Percentiles rank a stretch among this genome's conserved stretches.
These are phyloP conservation scores for Patella caerulea DNA, from an alignment of 2,888 invertebrate genomes.

Conservation along the genomic window DNA sequence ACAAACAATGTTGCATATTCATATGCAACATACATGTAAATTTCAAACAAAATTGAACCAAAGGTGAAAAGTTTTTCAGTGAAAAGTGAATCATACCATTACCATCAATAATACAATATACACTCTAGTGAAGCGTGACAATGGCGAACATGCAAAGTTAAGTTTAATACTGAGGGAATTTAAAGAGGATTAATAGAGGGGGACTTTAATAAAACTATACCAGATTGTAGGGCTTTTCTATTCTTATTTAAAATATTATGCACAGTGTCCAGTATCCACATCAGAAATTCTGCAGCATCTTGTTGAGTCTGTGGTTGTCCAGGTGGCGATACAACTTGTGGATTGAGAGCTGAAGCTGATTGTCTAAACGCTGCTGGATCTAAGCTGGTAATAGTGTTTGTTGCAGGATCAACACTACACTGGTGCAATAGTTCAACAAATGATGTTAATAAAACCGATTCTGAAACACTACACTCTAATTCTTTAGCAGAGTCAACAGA, in stretches of 20 bases:
- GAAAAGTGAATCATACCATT: too few species aligned
- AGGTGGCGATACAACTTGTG: constrained; percentile 48
- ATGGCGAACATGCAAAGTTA: too few species aligned
- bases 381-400: constrained; percentile 33
- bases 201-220: constrained; percentile 25
- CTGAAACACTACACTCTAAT: constrained; percentile 53
- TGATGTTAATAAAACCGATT: constrained; percentile 49
- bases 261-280: constrained; percentile 63
- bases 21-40: too few species aligned
- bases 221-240: constrained; percentile 38
- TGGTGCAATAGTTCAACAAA: constrained; percentile 49
- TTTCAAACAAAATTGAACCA: too few species aligned
- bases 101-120: too few species aligned
- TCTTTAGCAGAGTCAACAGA: constrained; percentile 46
- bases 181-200: neutral
- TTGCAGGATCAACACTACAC: constrained; percentile 44
- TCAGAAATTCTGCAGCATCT: constrained; percentile 67
- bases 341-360: constrained; percentile 49
- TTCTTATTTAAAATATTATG: constrained; percentile 62
- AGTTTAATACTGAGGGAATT: too few species aligned
- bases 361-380: constrained; percentile 52
- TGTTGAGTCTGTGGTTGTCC: constrained; percentile 56
- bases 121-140: too few species aligned
- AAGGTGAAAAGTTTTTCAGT: too few species aligned
- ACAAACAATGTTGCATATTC: too few species aligned